Evolutionary conservation across 2,113 vertebrate species (phyloP), one percentile per base, ranked within the genome.

Genomic region (Onychostruthus taczanowskii): DNA sequence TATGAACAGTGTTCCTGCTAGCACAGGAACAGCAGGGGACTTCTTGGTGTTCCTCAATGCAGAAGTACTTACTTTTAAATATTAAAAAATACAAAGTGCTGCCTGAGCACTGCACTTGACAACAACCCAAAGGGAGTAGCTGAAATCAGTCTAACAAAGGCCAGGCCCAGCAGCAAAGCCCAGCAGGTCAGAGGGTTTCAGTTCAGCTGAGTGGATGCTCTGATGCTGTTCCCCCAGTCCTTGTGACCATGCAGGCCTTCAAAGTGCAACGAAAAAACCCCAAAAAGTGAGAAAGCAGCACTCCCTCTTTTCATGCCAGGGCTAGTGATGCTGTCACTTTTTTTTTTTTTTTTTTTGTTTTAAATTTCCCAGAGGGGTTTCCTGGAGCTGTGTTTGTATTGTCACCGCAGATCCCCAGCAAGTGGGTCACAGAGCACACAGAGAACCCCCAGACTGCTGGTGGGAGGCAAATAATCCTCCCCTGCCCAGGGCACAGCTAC

Each of bases 11-110:
- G 33, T 18, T 52, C 37, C 50, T 55, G 28, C 22, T 69, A 55
- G 35, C 30, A 70, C 22, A 52, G 41, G 39, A 81, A 15, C 47
- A 75, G 66, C 58, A 68, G 53, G 61, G 14, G 41, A 84, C 35
- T 39, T n/a, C 33, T 46, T 10, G 5, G 23, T 17, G n/a, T n/a
- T 88, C 37, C 69, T 77, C 59, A 33, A 8, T 31, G 35, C 56
- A 86, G 49, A 96, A 81, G 28, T 20, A 59, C 55, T 80, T 81
- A 70, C 30, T 79, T 91, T 56, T 64, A 83, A 93, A 77, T 88
- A 92, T 67, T 90, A 47, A 94, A 94, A 95, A 88, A 62, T 33
- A 73, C 33, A 74, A 91, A 94, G 78, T 59, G 47, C 84, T 90
- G 55, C 8, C 30, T 43, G 58, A 89, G 39, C 52, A 75, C 6